Evolutionary conservation across 1,140 invertebrate species (phyloP).

Genomic region (Ceratina calcarata): DNA sequence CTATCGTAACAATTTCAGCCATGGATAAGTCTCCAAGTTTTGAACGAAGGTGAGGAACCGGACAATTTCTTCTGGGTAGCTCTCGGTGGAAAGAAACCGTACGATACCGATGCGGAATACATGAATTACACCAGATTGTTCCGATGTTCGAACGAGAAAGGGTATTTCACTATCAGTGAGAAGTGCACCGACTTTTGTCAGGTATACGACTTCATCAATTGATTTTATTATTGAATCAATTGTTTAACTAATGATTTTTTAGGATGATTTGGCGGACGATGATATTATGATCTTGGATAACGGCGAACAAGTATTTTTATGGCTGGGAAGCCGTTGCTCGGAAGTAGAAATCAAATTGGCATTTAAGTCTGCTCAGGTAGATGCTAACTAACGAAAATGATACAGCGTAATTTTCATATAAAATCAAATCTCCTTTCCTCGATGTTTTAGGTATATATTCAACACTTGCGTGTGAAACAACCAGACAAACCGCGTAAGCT

Average conservation of each 20-base stretch:
- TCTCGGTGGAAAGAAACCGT: slow-evolving; percentile 94
- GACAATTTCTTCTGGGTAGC: slow-evolving; percentile 99
- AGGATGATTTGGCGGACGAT: slow-evolving; percentile 99
- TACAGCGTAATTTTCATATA: no score
- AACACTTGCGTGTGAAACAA: slow-evolving; percentile 97
- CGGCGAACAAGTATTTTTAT: slow-evolving; percentile 98
- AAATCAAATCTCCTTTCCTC: background rate
- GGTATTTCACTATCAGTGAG: slow-evolving; percentile 99
- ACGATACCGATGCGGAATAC: slow-evolving; percentile 94
- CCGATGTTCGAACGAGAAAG: slow-evolving; percentile 99
- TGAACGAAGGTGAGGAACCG: slow-evolving; percentile 98
- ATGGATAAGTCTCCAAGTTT: slow-evolving; percentile 91
- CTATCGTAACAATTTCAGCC: slow-evolving; percentile 76
- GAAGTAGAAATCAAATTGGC: slow-evolving; percentile 99
- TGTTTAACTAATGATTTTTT: slow-evolving; percentile 29
- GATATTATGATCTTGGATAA: slow-evolving; percentile 99
- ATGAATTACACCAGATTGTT: slow-evolving; percentile 98
- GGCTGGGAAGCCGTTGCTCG: slow-evolving; percentile 97
- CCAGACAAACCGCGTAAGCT: slow-evolving; percentile 95
- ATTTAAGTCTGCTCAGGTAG: slow-evolving; percentile 98
- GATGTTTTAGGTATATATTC: slow-evolving; percentile 93
- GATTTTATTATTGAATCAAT: background rate
- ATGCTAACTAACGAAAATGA: no score
- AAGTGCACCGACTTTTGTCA: slow-evolving; percentile 99
- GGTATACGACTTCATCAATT: slow-evolving; percentile 80